These are phyloP conservation scores for Drosophila crucigera DNA, from an alignment of 2,888 invertebrate genomes.

Conservation along the genomic window DNA sequence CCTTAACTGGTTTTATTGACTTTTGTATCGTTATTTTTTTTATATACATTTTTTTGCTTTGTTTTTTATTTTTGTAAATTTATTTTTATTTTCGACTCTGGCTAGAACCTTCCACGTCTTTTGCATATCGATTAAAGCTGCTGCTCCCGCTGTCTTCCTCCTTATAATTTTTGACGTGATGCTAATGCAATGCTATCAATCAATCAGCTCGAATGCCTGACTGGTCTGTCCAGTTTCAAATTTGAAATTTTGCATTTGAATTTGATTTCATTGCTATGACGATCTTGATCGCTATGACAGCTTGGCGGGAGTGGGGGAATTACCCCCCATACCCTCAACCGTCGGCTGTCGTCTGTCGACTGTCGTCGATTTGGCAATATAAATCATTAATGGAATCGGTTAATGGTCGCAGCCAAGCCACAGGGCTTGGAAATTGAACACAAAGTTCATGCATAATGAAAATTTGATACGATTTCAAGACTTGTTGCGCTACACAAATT, in stretches of 20 bases:
- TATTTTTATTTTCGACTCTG: conserved; percentile 23
- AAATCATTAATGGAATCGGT: conserved; percentile 57
- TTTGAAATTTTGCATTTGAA: conserved; percentile 67
- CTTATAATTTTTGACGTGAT: conserved; percentile 26
- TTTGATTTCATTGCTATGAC: conserved; percentile 59
- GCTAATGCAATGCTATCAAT: conserved; percentile 58
- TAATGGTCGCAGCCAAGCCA: conserved; percentile 42
- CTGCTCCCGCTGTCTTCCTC: conserved; percentile 20
- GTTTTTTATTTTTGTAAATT: conserved; percentile 11
- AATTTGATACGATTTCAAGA: conserved; percentile 52
- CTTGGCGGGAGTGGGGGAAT: conserved; percentile 14
- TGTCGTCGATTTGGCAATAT: conserved; percentile 62
- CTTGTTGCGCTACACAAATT: conserved; percentile 50
- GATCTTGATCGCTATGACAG: conserved; percentile 55
- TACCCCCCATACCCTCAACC: background rate
- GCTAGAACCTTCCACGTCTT: conserved; percentile 73
- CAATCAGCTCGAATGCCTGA: conserved; percentile 34
- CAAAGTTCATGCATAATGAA: conserved; percentile 60
- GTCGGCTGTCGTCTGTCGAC: background rate
- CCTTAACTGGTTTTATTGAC: conserved; percentile 82
- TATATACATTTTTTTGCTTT: conserved; percentile 10
- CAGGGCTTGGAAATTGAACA: conserved; percentile 46
- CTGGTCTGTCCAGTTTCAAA: conserved; percentile 22
- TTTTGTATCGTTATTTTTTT: conserved; percentile 58
- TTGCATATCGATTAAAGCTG: conserved; percentile 58